Evolutionary conservation across 92 coral and sea anemone species (phyloP).

Genomic region (Isaurus tuberculatus): DNA sequence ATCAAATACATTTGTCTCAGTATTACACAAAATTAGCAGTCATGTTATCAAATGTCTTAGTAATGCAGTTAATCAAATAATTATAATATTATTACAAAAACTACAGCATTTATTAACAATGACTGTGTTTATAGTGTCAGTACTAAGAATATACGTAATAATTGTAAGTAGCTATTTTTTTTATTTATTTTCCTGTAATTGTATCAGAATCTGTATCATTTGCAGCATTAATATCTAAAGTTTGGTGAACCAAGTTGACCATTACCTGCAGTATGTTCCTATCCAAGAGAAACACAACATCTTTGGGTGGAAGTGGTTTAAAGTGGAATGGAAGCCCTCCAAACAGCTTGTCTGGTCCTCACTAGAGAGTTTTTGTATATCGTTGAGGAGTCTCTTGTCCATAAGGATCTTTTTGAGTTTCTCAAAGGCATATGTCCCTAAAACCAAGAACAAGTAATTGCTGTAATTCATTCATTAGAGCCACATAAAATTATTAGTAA

Average conservation of each 20-base stretch:
- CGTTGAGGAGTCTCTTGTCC: slow-evolving; percentile 2
- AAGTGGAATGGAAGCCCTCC: background rate
- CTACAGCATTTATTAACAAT: slow-evolving; percentile 12
- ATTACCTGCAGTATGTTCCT: background rate
- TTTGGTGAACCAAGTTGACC: background rate
- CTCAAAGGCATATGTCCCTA: background rate
- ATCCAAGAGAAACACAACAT: background rate
- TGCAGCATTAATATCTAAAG: background rate
- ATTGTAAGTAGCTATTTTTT: background rate
- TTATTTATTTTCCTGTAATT: background rate
- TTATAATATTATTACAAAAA: slow-evolving; percentile 6
- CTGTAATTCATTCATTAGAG: background rate
- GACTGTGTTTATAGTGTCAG: slow-evolving; percentile 3
- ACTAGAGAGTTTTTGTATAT: background rate
- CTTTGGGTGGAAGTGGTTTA: too few relatives aligned
- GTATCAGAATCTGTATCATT: background rate
- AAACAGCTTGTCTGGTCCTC: background rate
- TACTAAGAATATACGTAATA: background rate
- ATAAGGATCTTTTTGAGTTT: background rate
- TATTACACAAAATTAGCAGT: slow-evolving; percentile 2
- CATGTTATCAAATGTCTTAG: slow-evolving; percentile 5
- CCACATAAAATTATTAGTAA: background rate
- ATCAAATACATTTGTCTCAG: slow-evolving; percentile 28
- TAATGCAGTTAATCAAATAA: slow-evolving; percentile 16
- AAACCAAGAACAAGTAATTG: background rate